Percentiles rank a stretch among this genome's conserved stretches.
Conservation (phyloP, 2,888 invertebrate species). For the Agrenia bidenticulata region DNA sequence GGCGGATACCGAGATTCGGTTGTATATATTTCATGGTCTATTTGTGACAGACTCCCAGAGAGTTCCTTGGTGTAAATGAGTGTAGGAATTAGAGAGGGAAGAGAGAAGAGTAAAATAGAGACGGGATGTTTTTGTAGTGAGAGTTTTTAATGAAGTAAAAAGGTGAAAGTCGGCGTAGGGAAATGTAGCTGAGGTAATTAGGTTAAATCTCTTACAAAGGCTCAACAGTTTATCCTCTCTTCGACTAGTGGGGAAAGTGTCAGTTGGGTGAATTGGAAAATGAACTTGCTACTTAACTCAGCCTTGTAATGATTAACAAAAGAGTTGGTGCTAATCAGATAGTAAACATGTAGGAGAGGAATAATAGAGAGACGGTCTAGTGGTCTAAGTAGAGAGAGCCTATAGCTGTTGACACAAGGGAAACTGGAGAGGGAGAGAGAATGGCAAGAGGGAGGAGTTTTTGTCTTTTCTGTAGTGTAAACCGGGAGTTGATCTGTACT, state of each 20-base stretch:
- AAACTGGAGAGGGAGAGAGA: conserved; percentile 1
- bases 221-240: too few relatives aligned
- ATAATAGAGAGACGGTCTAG: not conserved
- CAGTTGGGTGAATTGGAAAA: conserved; percentile 13
- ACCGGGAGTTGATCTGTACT: conserved; percentile 15
- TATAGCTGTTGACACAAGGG: not conserved
- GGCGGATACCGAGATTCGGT: too few relatives aligned
- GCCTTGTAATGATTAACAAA: conserved; percentile 3
- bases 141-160: too few relatives aligned
- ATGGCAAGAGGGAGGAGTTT: not conserved
- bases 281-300: conserved; percentile 8
- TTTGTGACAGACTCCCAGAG: too few relatives aligned
- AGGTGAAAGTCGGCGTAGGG: too few relatives aligned
- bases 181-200: too few relatives aligned
- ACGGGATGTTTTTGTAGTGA: too few relatives aligned
- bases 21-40: too few relatives aligned
- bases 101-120: too few relatives aligned
- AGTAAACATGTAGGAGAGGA: conserved; percentile 8
- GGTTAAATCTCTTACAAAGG: too few relatives aligned
- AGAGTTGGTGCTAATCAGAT: conserved; percentile 14
- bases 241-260: conserved; percentile 2
- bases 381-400: not conserved
- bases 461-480: not conserved
- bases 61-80: too few relatives aligned
- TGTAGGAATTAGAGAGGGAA: too few relatives aligned